Percentiles rank a stretch among this genome's conserved stretches.
Evolutionary conservation across 2,888 invertebrate genomes (phyloP).

Genomic region (Pocota personata): DNA sequence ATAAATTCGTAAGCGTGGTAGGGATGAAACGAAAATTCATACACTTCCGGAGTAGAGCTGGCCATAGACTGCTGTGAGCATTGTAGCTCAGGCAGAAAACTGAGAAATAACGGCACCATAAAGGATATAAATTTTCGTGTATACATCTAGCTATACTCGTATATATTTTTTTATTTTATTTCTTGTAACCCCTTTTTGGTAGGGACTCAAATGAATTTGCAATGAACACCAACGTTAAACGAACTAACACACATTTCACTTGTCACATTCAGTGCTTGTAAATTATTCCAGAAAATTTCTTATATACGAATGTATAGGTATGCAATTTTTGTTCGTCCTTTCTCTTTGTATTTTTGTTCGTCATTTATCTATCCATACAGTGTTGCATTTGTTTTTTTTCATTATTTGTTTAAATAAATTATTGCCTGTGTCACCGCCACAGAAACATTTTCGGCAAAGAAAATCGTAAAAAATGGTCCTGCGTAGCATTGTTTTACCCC

Average conservation of each 20-base stretch:
- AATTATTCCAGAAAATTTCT: slow-evolving; percentile 70
- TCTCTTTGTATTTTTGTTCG: slow-evolving; percentile 6
- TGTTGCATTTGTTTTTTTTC: slow-evolving; percentile 44
- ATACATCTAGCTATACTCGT: slow-evolving; percentile 1
- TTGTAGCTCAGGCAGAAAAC: slow-evolving; percentile 54
- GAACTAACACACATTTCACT: slow-evolving; percentile 72
- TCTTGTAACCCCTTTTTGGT: slow-evolving; percentile 11
- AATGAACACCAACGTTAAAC: slow-evolving; percentile 70
- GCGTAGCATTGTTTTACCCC: slow-evolving; percentile 33
- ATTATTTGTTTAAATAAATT: slow-evolving; percentile 68
- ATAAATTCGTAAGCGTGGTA: slow-evolving; percentile 18
- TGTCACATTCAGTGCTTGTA: slow-evolving; percentile 72
- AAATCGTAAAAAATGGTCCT: slow-evolving; percentile 29
- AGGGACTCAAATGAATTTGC: slow-evolving; percentile 65
- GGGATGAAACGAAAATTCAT: slow-evolving; percentile 58
- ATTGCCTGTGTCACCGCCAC: slow-evolving; percentile 38
- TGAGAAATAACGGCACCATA: slow-evolving; percentile 32
- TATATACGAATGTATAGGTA: slow-evolving; percentile 19
- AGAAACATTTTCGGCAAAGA: not conserved
- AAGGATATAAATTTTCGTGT: slow-evolving; percentile 52
- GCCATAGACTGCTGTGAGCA: slow-evolving; percentile 19
- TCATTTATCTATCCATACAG: slow-evolving; percentile 24
- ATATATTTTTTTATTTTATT: slow-evolving; percentile 4
- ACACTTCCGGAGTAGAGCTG: slow-evolving; percentile 58
- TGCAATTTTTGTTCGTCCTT: slow-evolving; percentile 28